Percentiles rank a stretch among this genome's conserved stretches.
Evolutionary conservation across 2,797 vertebrate species (phyloP).

Genomic region (Xenops minutus): DNA sequence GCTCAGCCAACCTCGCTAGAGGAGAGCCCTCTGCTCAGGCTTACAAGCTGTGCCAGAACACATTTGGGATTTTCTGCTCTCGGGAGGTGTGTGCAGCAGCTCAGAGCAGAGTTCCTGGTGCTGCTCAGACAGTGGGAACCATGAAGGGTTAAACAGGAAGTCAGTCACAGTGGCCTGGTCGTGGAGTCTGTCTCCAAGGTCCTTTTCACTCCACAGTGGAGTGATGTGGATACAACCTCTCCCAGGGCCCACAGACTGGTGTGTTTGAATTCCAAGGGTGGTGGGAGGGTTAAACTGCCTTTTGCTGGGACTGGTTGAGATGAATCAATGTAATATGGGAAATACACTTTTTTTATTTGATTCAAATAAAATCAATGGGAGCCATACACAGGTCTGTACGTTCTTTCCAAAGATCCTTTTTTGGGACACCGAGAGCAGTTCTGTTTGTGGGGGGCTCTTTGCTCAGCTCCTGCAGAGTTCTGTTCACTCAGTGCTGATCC

Average conservation of each 20-base stretch:
- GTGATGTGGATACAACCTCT: not conserved
- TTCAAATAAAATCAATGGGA: constrained; percentile 68
- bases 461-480: not conserved
- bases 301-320: constrained; percentile 58
- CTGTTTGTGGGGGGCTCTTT: not conserved
- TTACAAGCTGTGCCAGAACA: constrained; percentile 7
- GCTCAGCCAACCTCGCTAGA: constrained; percentile 84
- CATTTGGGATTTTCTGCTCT: not conserved
- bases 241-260: constrained; percentile 38
- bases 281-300: constrained; percentile 56
- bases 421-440: not conserved
- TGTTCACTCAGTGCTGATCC: constrained; percentile 19
- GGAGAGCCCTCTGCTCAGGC: not conserved
- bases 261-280: constrained; percentile 20
- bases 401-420: constrained; percentile 9
- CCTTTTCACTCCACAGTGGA: not conserved
- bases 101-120: constrained; percentile 17
- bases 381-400: not conserved
- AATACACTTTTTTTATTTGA: constrained; percentile 66
- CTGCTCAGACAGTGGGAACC: constrained; percentile 21
- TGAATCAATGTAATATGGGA: constrained; percentile 52
- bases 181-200: not conserved
- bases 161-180: not conserved
- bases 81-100: not conserved
- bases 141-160: constrained; percentile 8